Percentiles rank a stretch among this genome's conserved stretches.
These are phyloP conservation scores for Cryptus armator DNA, from an alignment of 2,888 invertebrate species.

Conservation along the genomic window DNA sequence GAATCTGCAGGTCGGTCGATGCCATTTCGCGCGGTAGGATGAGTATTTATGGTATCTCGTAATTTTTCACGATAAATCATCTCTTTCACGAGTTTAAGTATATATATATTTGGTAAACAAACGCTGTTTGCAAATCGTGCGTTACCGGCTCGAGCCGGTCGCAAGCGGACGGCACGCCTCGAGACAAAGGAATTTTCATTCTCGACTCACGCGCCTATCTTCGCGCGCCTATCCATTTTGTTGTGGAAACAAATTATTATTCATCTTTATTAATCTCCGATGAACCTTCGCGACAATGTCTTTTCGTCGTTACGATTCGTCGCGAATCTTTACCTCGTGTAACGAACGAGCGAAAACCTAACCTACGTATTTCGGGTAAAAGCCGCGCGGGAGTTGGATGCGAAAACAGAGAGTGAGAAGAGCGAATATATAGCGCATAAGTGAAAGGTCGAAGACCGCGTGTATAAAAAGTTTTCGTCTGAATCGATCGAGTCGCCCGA, in stretches of 20 bases:
- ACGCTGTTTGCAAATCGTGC: slow-evolving; percentile 23
- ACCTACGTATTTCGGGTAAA: neutral
- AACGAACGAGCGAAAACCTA: neutral
- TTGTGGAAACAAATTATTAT: neutral
- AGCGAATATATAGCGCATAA: slow-evolving; percentile 29
- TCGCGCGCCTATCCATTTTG: slow-evolving; percentile 1
- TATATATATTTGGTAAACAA: slow-evolving; percentile 28
- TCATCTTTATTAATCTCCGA: neutral
- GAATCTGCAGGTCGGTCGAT: slow-evolving; percentile 7
- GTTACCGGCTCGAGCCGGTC: slow-evolving; percentile 29
- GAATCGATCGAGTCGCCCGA: slow-evolving; percentile 60
- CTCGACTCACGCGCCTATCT: slow-evolving; percentile 21
- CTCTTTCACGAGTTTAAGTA: neutral
- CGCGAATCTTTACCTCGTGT: neutral
- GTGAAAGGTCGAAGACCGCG: slow-evolving; percentile 64
- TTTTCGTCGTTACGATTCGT: neutral
- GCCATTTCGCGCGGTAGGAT: slow-evolving; percentile 4
- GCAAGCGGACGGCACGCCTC: slow-evolving; percentile 11
- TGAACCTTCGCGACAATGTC: neutral
- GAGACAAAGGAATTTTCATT: slow-evolving; percentile 47
- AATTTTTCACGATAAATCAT: slow-evolving; percentile 26
- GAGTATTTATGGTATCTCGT: neutral
- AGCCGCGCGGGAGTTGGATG: slow-evolving; percentile 12
- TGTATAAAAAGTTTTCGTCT: slow-evolving; percentile 59
- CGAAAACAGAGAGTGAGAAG: slow-evolving; percentile 12